Conservation (phyloP, 1,140 invertebrate genomes). For the Dufourea novaeangliae region DNA sequence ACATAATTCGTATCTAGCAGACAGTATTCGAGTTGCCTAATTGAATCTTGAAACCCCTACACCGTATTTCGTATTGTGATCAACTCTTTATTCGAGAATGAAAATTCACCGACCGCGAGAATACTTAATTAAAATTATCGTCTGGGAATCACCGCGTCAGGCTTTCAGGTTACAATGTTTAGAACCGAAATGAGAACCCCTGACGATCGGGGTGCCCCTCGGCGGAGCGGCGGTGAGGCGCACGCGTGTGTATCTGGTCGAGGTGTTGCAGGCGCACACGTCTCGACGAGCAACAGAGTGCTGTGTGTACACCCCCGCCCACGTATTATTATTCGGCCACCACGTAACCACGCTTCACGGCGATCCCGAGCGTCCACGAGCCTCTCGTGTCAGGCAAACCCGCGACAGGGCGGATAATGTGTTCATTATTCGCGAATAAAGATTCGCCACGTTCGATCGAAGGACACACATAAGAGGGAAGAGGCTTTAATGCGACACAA, state of each 20-base stretch:
- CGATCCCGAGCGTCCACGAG: conserved; percentile 29
- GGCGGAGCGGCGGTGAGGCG: no score
- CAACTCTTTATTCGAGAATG: no score
- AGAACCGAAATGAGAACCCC: conserved; percentile 19
- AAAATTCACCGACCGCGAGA: no score
- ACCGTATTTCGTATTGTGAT: no score
- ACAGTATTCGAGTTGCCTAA: no score
- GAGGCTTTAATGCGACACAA: conserved; percentile 56
- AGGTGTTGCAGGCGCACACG: conserved; percentile 74
- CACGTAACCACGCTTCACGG: conserved; percentile 73
- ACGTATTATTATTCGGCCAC: conserved; percentile 78
- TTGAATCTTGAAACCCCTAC: no score
- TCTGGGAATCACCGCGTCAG: no score
- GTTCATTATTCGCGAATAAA: conserved; percentile 37
- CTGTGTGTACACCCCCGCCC: conserved; percentile 77
- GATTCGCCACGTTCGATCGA: conserved; percentile 21
- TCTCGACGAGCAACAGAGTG: conserved; percentile 79
- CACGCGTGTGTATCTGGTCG: conserved; percentile 64
- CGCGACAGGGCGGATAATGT: conserved; percentile 66
- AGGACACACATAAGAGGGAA: conserved; percentile 65
- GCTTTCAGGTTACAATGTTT: no score
- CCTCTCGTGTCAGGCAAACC: neutral
- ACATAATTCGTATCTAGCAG: no score
- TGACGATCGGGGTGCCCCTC: no score
- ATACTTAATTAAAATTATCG: no score